A percentile compares a stretch with the other conserved stretches of the same genome.
phyloP scores from a whole-genome alignment of 2,113 vertebrate genomes.

The Haemorhous mexicanus region DNA sequence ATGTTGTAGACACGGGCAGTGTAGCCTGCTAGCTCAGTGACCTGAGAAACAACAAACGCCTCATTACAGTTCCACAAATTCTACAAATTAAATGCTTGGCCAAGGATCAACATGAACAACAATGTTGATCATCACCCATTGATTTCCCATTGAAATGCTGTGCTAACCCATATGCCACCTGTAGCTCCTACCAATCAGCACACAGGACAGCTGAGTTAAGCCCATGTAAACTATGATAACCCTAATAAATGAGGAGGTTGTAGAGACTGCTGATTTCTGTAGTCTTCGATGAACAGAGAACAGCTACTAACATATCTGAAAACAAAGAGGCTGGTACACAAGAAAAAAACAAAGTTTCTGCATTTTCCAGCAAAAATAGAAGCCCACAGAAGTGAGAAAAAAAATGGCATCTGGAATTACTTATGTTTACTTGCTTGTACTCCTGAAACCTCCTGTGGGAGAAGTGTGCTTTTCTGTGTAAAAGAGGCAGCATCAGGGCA shows the following conservation, averaged over 20 bases:
- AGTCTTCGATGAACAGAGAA: not conserved
- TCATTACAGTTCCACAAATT: not conserved
- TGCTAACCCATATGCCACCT: not conserved
- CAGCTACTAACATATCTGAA: not conserved
- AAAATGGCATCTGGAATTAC: not conserved
- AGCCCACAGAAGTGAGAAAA: not conserved
- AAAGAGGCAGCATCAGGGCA: not conserved
- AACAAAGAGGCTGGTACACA: not conserved
- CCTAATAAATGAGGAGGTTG: not conserved
- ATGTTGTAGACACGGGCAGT: conserved; percentile 94
- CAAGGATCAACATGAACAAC: not conserved
- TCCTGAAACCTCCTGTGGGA: not conserved
- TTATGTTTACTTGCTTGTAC: not conserved
- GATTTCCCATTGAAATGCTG: not conserved
- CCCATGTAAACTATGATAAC: not conserved
- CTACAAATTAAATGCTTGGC: not conserved
- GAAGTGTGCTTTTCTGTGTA: not conserved
- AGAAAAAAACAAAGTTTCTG: not conserved
- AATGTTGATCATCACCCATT: not conserved
- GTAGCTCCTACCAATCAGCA: not conserved
- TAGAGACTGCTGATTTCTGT: not conserved
- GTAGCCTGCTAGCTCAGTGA: conserved; percentile 96
- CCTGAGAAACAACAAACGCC: conserved; percentile 69
- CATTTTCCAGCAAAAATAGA: not conserved
- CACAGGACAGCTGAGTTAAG: not conserved